Percentiles rank a stretch among this genome's conserved stretches.
These are phyloP conservation scores for Epizoanthus illoricatus DNA, from an alignment of 92 coral and sea anemone species.

Conservation along the genomic window DNA sequence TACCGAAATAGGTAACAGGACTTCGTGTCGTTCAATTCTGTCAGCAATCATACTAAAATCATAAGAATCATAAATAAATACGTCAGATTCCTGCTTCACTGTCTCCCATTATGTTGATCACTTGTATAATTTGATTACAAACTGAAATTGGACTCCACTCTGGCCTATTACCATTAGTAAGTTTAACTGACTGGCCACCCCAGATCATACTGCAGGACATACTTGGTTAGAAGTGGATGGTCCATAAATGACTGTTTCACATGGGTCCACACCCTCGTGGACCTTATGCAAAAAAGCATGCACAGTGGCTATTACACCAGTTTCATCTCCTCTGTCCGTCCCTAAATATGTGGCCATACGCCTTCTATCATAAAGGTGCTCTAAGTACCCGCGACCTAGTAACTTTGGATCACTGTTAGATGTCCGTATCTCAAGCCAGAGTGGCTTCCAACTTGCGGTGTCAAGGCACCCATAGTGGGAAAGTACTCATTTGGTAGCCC, in stretches of 20 bases:
- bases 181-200: not conserved
- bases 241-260: conserved; percentile 32
- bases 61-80: no score
- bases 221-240: conserved; percentile 38
- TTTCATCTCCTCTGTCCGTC: conserved; percentile 26
- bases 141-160: conserved; percentile 17
- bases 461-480: not conserved
- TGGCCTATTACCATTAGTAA: not conserved
- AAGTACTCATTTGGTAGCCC: not conserved
- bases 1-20: no score
- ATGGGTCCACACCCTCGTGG: conserved; percentile 35
- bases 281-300: conserved; percentile 9
- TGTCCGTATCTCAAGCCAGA: not conserved
- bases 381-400: conserved; percentile 19
- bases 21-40: not conserved
- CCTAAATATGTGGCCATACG: conserved; percentile 21
- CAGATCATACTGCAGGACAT: not conserved
- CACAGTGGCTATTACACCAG: conserved; percentile 19
- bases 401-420: not conserved
- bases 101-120: no score
- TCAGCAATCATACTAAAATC: no score
- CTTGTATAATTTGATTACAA: no score
- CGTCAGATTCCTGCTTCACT: no score
- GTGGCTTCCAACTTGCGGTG: conserved; percentile 6
- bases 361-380: conserved; percentile 25